Conservation (phyloP, 2,888 invertebrate genomes). For the Leucozona laternaria region DNA sequence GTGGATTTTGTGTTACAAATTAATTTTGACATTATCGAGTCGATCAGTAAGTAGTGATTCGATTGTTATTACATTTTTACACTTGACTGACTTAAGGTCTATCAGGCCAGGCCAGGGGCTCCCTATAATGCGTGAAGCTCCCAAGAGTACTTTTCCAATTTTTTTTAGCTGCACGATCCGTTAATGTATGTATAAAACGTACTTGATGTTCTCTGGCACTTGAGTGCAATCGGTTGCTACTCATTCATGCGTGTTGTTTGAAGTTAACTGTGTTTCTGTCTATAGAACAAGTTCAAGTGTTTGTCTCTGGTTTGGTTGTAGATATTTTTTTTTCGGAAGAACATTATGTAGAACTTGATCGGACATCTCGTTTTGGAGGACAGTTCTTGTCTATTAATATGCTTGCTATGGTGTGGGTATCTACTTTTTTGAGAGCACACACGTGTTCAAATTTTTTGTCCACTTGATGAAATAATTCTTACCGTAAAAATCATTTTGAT, state of each 20-base stretch:
- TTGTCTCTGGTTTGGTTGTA: constrained; percentile 62
- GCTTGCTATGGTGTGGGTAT: constrained; percentile 51
- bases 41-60: constrained; percentile 58
- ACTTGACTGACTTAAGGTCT: constrained; percentile 53
- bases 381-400: background rate
- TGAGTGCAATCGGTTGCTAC: constrained; percentile 56
- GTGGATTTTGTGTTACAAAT: constrained; percentile 70
- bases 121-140: constrained; percentile 47
- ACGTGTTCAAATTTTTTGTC: constrained; percentile 64
- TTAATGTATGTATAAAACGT: constrained; percentile 26
- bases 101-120: background rate
- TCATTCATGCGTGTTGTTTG: constrained; percentile 60
- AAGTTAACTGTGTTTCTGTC: constrained; percentile 19
- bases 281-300: constrained; percentile 70
- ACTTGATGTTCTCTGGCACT: constrained; percentile 36
- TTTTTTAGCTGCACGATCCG: constrained; percentile 56
- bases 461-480: constrained; percentile 43
- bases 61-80: constrained; percentile 70
- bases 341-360: constrained; percentile 65
- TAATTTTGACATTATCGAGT: constrained; percentile 74
- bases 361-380: constrained; percentile 29
- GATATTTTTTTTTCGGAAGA: constrained; percentile 38
- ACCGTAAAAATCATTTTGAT: background rate
- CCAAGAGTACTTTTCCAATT: constrained; percentile 49
- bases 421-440: constrained; percentile 60